These are phyloP conservation scores for Rhamphomyia laevipes DNA, from an alignment of 2,888 invertebrate genomes.

Conservation along the genomic window DNA sequence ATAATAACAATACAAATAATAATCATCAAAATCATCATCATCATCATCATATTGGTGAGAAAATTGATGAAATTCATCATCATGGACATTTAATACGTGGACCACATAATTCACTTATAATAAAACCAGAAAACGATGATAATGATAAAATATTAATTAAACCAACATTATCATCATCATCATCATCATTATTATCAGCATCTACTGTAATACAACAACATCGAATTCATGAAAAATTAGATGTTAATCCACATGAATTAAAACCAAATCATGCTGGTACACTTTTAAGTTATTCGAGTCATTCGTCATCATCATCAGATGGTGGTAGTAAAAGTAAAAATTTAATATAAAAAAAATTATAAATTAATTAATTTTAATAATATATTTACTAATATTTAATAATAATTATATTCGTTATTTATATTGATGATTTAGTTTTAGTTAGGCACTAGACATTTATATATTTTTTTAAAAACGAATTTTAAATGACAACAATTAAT, in stretches of 20 bases:
- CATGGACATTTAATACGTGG: constrained; percentile 40
- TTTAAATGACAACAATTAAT: no score
- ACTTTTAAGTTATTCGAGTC: constrained; percentile 42
- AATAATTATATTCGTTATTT: no score
- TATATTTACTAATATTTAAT: no score
- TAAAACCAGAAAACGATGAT: constrained; percentile 29
- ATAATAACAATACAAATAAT: constrained; percentile 12
- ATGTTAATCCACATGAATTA: constrained; percentile 45
- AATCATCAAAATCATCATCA: constrained; percentile 12
- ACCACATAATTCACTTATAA: constrained; percentile 44
- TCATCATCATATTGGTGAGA: constrained; percentile 35
- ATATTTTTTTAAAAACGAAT: no score
- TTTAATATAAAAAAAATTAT: background rate
- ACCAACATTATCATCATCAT: no score
- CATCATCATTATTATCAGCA: no score
- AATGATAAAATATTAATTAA: background rate
- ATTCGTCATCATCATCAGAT: constrained; percentile 10
- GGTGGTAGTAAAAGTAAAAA: background rate
- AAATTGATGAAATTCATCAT: constrained; percentile 18
- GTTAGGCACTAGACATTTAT: no score
- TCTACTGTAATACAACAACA: background rate
- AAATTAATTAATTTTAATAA: no score
- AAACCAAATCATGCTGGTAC: constrained; percentile 48
- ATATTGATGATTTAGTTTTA: no score
- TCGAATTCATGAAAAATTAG: constrained; percentile 41